These are phyloP conservation scores for Cydia fagiglandana DNA, from an alignment of 1,140 invertebrate genomes.

Conservation along the genomic window DNA sequence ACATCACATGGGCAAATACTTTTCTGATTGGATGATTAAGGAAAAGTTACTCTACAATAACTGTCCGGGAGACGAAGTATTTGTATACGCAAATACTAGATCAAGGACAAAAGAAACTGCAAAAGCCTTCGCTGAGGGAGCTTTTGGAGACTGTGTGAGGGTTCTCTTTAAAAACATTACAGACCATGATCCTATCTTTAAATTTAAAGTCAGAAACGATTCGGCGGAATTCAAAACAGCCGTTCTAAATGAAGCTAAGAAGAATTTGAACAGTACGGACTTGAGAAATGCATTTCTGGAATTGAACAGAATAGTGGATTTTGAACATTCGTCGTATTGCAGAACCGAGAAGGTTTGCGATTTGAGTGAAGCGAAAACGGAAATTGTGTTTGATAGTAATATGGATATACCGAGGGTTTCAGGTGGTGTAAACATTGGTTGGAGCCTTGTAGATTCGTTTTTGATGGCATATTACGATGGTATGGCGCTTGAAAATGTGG, in stretches of 20 bases:
- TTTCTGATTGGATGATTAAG: constrained; percentile 17
- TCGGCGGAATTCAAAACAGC: constrained; percentile 48
- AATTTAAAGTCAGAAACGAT: constrained; percentile 55
- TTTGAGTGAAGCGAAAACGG: constrained; percentile 48
- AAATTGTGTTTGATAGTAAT: constrained; percentile 42
- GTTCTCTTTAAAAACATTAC: constrained; percentile 1
- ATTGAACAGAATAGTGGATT: constrained; percentile 56
- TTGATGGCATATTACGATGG: constrained; percentile 70
- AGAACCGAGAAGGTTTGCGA: constrained; percentile 51
- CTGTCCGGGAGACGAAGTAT: not conserved
- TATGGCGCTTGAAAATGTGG: constrained; percentile 49
- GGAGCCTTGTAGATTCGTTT: constrained; percentile 60
- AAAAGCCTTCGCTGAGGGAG: not conserved
- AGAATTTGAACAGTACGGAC: constrained; percentile 46
- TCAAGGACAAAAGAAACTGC: constrained; percentile 27
- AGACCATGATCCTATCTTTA: constrained; percentile 57
- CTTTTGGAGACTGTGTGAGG: constrained; percentile 14
- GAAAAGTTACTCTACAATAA: not conserved
- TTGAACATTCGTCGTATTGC: constrained; percentile 55
- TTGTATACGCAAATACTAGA: constrained; percentile 18
- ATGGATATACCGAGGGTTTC: constrained; percentile 49
- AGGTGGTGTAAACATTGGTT: constrained; percentile 60
- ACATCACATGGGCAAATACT: constrained; percentile 13
- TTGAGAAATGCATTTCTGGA: constrained; percentile 49
- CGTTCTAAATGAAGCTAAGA: constrained; percentile 51